A percentile compares a stretch with the other conserved stretches of the same genome.
Conservation (phyloP, 1,140 invertebrate species). For the Drosophila ercepeae region DNA sequence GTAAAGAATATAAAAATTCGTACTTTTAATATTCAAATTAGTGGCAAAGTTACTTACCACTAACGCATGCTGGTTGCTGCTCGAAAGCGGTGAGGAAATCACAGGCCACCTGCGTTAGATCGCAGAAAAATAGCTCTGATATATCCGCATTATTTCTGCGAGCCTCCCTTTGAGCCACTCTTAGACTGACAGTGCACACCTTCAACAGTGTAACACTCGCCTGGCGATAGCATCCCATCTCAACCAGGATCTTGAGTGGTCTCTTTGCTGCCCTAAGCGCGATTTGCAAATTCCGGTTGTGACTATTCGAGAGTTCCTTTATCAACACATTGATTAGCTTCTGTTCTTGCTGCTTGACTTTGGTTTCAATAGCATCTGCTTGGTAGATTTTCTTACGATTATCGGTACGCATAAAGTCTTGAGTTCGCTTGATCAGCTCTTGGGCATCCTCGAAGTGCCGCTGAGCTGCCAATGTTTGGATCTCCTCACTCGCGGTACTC, state of each 20-base stretch:
- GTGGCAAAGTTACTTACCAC: constrained; percentile 50
- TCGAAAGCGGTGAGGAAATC: constrained; percentile 81
- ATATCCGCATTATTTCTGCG: constrained; percentile 80
- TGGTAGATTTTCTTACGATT: constrained; percentile 45
- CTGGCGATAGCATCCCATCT: constrained; percentile 84
- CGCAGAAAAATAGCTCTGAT: constrained; percentile 82
- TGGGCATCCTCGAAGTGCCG: constrained; percentile 98
- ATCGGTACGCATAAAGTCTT: constrained; percentile 85
- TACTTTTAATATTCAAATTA: not conserved
- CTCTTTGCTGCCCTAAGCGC: constrained; percentile 93
- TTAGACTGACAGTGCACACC: constrained; percentile 71
- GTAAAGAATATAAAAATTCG: too few relatives aligned
- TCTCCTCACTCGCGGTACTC: constrained; percentile 95
- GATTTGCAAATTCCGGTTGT: constrained; percentile 96
- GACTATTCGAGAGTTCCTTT: constrained; percentile 93
- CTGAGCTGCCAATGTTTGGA: constrained; percentile 98
- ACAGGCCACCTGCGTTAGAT: constrained; percentile 79
- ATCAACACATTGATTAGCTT: constrained; percentile 93
- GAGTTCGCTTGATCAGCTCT: constrained; percentile 91
- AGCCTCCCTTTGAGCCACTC: constrained; percentile 78
- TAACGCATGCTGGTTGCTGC: constrained; percentile 76
- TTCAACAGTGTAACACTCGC: constrained; percentile 72
- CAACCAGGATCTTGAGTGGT: constrained; percentile 91
- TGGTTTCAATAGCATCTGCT: constrained; percentile 78
- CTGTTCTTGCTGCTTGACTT: constrained; percentile 90